These are phyloP conservation scores for Harmothoe impar DNA, from an alignment of 2,888 invertebrate genomes.

Conservation along the genomic window DNA sequence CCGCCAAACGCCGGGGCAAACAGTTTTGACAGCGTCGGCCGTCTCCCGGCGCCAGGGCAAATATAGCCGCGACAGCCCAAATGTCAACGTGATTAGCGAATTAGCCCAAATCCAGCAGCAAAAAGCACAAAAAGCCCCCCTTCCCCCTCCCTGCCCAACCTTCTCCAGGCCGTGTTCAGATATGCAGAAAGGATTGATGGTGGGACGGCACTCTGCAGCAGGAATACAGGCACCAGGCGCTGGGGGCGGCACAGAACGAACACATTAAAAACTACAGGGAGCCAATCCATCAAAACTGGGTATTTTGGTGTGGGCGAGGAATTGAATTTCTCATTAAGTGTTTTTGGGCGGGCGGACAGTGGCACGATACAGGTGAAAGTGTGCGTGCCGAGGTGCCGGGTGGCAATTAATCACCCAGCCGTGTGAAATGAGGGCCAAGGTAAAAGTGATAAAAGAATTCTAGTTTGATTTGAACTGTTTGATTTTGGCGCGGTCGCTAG, in stretches of 20 bases:
- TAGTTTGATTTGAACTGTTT: background rate
- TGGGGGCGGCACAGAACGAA: background rate
- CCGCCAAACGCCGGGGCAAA: background rate
- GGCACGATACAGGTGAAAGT: constrained; percentile 3
- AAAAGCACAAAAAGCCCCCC: no score
- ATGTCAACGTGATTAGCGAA: constrained; percentile 5
- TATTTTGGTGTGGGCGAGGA: constrained; percentile 15
- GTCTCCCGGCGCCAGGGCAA: background rate
- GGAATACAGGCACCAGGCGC: background rate
- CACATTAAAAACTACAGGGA: background rate
- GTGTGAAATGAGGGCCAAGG: constrained; percentile 10
- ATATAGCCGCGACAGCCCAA: background rate
- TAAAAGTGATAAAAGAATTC: background rate
- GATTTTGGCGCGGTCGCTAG: no score
- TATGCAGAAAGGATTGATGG: background rate
- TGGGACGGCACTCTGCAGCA: background rate
- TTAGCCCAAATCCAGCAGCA: background rate
- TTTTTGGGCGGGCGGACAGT: background rate
- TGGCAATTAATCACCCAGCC: constrained; percentile 41
- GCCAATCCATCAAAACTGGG: constrained; percentile 16
- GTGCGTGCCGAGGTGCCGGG: background rate
- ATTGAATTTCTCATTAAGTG: constrained; percentile 37
- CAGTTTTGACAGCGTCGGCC: background rate
- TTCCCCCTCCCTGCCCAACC: no score
- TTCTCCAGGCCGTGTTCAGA: background rate